Conservation (phyloP, 2,113 vertebrate genomes). For the Sceloporus tristichus region DNA sequence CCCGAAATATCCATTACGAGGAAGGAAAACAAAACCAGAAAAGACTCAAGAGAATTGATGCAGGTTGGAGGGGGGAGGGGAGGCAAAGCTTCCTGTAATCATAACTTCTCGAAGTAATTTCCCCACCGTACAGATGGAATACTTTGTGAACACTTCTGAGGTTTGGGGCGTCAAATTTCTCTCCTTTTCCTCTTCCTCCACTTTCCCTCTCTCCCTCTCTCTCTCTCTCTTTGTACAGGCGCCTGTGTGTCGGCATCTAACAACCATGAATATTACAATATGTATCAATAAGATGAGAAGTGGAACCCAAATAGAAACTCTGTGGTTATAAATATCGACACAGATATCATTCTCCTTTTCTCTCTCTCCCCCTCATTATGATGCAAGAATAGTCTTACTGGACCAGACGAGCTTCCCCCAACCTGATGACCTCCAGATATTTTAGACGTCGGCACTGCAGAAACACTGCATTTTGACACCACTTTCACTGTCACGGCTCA, state of each 20-base stretch:
- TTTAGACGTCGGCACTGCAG: too few relatives aligned
- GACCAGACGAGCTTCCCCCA: background rate
- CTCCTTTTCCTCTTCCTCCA: too few relatives aligned
- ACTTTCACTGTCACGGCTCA: too few relatives aligned
- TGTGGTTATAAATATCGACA: background rate
- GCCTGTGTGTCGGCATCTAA: background rate
- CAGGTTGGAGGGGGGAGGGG: background rate
- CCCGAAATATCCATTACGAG: constrained; percentile 9
- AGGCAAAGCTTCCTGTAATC: background rate
- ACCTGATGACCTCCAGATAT: too few relatives aligned
- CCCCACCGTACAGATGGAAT: background rate
- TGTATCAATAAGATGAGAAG: background rate
- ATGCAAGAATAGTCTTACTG: background rate
- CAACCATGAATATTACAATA: background rate
- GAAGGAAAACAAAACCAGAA: constrained; percentile 12
- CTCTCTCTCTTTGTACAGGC: background rate
- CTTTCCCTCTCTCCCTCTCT: background rate
- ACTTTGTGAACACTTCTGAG: background rate
- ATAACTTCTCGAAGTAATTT: constrained; percentile 1
- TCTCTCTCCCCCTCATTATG: background rate
- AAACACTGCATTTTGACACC: too few relatives aligned
- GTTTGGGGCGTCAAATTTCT: background rate
- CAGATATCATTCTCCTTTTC: background rate
- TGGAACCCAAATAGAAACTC: background rate
- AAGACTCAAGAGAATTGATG: constrained; percentile 17